Percentiles rank a stretch among this genome's conserved stretches.
Conservation (phyloP, 2,888 invertebrate genomes). For the Allophyes oxyacanthae region DNA sequence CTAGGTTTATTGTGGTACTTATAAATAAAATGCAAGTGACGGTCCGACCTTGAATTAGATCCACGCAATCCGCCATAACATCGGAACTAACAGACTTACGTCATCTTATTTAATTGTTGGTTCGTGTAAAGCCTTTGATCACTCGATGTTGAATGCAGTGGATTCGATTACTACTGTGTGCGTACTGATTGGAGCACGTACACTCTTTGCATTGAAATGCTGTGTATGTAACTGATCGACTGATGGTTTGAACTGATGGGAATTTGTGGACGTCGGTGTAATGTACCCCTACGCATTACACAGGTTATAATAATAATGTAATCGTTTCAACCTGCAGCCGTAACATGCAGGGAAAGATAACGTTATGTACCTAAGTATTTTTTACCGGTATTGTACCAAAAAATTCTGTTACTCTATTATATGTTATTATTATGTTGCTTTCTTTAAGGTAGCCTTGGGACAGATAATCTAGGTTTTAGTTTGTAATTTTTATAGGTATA, state of each 20-base stretch:
- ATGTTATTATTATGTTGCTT: too few relatives aligned
- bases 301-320: too few relatives aligned
- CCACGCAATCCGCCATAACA: slow-evolving; percentile 32
- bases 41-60: slow-evolving; percentile 50
- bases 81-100: slow-evolving; percentile 38
- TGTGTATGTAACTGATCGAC: slow-evolving; percentile 38
- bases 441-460: too few relatives aligned
- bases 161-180: slow-evolving; percentile 49
- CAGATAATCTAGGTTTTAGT: too few relatives aligned
- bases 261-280: slow-evolving; percentile 11
- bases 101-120: slow-evolving; percentile 49
- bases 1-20: too few relatives aligned
- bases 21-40: slow-evolving; percentile 26
- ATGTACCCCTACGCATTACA: too few relatives aligned
- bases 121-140: slow-evolving; percentile 52
- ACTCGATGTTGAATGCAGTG: slow-evolving; percentile 44
- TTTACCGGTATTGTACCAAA: too few relatives aligned
- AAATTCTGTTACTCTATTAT: too few relatives aligned
- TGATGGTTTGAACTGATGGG: slow-evolving; percentile 23
- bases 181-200: slow-evolving; percentile 47
- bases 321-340: too few relatives aligned
- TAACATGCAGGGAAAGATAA: too few relatives aligned
- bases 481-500: too few relatives aligned
- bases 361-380: too few relatives aligned
- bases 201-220: slow-evolving; percentile 48